Conservation (phyloP, 1,140 invertebrate genomes). For the Augochlora pura region DNA sequence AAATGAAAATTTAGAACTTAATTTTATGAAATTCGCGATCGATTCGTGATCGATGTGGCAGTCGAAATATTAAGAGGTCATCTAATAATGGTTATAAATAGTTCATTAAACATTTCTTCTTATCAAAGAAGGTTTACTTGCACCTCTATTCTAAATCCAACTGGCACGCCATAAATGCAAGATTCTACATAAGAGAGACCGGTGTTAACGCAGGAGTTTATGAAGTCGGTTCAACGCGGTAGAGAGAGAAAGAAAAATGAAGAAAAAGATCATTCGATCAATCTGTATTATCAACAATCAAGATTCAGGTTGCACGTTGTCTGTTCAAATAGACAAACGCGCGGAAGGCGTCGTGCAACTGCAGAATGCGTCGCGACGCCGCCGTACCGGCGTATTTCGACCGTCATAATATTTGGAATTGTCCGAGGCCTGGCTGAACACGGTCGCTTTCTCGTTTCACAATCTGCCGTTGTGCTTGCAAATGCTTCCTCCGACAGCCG, state of each 20-base stretch:
- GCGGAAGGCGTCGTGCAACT: constrained; percentile 33
- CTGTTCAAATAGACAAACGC: constrained; percentile 42
- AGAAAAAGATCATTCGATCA: neutral
- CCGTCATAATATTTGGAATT: constrained; percentile 49
- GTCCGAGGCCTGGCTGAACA: constrained; percentile 39
- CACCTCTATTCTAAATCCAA: too few species aligned
- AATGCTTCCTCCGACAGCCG: constrained; percentile 21
- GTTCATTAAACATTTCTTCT: too few species aligned
- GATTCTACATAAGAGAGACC: too few species aligned
- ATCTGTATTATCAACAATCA: constrained; percentile 1
- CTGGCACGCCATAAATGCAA: too few species aligned
- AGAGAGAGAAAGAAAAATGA: neutral
- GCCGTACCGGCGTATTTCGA: constrained; percentile 21
- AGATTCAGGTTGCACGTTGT: constrained; percentile 4
- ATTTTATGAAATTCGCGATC: too few species aligned
- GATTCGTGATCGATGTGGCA: too few species aligned
- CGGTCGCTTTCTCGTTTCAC: constrained; percentile 10
- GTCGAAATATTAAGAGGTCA: too few species aligned
- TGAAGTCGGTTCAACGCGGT: neutral
- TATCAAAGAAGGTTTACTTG: too few species aligned
- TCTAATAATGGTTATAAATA: too few species aligned
- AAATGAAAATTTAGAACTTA: too few species aligned
- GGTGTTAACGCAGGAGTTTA: neutral
- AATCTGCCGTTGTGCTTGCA: constrained; percentile 31
- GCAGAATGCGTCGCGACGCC: constrained; percentile 39